Evolutionary conservation across 1,140 invertebrate species (phyloP).

Genomic region (Euborellia annulipes): DNA sequence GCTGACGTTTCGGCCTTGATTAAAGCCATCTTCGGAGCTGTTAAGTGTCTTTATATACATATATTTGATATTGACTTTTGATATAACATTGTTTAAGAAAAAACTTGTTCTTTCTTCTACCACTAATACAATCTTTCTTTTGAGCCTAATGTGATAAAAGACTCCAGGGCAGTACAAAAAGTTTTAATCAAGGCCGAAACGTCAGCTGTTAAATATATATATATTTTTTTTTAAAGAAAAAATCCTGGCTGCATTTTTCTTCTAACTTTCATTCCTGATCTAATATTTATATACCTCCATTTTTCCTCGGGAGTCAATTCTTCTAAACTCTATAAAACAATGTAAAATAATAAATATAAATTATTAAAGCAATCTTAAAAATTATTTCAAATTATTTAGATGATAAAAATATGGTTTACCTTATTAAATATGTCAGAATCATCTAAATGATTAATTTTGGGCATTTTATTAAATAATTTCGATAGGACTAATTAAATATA

Average conservation of each 20-base stretch:
- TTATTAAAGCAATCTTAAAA: not conserved
- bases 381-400: too few relatives aligned
- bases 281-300: conserved; percentile 33
- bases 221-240: not conserved
- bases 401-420: too few relatives aligned
- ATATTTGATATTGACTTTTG: too few relatives aligned
- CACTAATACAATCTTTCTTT: too few relatives aligned
- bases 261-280: not conserved
- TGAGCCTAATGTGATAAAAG: not conserved
- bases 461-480: too few relatives aligned
- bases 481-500: too few relatives aligned
- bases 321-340: conserved; percentile 40
- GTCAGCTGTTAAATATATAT: not conserved
- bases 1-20: not conserved
- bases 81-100: too few relatives aligned
- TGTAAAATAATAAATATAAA: conserved; percentile 4
- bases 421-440: too few relatives aligned
- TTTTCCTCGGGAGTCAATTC: conserved; percentile 52
- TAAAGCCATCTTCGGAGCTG: not conserved
- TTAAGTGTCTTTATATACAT: too few relatives aligned
- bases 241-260: not conserved
- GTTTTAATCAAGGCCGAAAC: not conserved
- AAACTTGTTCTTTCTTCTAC: too few relatives aligned
- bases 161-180: not conserved
- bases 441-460: too few relatives aligned